phyloP scores from a whole-genome alignment of 2,113 vertebrate species.

The Lophochroa leadbeateri region DNA sequence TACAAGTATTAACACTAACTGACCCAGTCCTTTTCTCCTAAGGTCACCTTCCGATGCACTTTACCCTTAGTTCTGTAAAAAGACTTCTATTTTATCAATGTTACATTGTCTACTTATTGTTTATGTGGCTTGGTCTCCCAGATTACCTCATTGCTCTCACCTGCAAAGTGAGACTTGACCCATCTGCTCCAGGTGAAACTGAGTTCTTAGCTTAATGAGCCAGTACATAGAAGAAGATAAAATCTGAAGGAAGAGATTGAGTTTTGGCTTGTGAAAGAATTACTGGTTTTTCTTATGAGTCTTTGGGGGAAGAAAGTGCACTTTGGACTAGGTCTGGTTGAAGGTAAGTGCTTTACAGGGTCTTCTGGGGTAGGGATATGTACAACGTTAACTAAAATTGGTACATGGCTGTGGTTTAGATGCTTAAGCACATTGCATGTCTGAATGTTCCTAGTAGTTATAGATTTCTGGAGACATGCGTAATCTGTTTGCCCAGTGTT shows the following conservation, averaged over 20 bases:
- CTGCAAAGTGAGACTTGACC: neutral
- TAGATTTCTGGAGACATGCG: fast-evolving
- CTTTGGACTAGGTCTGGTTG: fast-evolving
- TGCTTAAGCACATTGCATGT: fast-evolving
- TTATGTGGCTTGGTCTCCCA: neutral
- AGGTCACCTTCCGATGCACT: neutral
- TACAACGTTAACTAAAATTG: fast-evolving
- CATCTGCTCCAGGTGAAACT: neutral
- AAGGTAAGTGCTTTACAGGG: fast-evolving
- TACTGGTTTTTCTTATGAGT: fast-evolving
- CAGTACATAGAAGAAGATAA: neutral
- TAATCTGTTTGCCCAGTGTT: neutral
- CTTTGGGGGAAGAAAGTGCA: fast-evolving
- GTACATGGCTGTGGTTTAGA: fast-evolving
- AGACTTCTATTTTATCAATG: neutral
- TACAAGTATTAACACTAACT: neutral
- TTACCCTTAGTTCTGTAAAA: neutral
- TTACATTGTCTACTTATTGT: neutral
- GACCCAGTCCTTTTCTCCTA: neutral
- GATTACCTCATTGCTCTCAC: neutral
- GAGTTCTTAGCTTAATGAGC: neutral
- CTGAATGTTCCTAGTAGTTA: fast-evolving
- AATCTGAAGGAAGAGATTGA: fast-evolving
- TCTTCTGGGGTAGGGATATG: fast-evolving
- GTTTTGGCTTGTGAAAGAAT: fast-evolving